A percentile compares a stretch with the other conserved stretches of the same genome.
These are phyloP conservation scores for Hybognathus amarus DNA, from an alignment of 2,797 vertebrate species.

Conservation along the genomic window DNA sequence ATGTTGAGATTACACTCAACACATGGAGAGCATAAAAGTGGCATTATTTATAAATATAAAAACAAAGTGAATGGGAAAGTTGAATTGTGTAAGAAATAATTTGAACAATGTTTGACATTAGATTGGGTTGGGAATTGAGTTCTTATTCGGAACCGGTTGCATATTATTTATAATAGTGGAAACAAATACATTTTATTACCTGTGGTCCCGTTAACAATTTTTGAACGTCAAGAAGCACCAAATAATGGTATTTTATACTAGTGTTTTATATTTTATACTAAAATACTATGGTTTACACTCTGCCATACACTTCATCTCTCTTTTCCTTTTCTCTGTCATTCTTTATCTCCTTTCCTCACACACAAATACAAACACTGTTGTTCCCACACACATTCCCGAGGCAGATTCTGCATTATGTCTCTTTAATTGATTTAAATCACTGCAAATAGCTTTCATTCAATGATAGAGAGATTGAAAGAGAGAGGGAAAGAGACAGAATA, in stretches of 20 bases:
- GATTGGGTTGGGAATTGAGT: neutral
- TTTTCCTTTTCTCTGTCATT: neutral
- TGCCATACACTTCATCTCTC: neutral
- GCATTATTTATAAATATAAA: neutral
- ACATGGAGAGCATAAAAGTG: neutral
- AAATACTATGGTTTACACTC: neutral
- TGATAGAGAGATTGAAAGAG: conserved; percentile 23
- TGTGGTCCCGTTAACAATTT: neutral
- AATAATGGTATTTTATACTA: neutral
- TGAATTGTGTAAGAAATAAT: neutral
- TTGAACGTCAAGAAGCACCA: neutral
- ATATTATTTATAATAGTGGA: neutral
- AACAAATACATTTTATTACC: neutral
- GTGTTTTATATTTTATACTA: neutral
- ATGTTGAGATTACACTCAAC: neutral
- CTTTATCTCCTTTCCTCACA: neutral
- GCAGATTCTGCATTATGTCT: conserved; percentile 51
- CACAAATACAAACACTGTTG: conserved; percentile 27
- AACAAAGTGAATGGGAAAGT: neutral
- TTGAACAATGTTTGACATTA: neutral
- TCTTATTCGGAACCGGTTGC: neutral
- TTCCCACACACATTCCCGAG: conserved; percentile 40
- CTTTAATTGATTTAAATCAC: conserved; percentile 60
- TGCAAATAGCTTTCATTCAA: conserved; percentile 50
- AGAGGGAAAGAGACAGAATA: conserved; percentile 8